A percentile compares a stretch with the other conserved stretches of the same genome.
phyloP scores from a whole-genome alignment of 2,797 vertebrate genomes.

The Artibeus jamaicensis region DNA sequence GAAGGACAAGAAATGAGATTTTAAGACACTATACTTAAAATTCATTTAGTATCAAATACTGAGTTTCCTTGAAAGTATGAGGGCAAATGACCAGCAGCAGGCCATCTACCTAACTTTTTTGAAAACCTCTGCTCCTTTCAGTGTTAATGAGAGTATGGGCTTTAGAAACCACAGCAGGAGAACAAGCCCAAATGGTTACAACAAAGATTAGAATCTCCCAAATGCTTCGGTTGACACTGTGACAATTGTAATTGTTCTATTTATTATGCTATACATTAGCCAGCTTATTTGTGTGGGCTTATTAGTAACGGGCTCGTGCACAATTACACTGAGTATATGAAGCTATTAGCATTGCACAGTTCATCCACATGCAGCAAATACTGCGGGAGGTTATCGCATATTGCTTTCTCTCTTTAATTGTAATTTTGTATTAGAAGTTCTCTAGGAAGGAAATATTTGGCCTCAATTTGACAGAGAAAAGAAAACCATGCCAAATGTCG shows the following conservation, averaged over 20 bases:
- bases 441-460: conserved; percentile 44
- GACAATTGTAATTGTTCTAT: conserved; percentile 55
- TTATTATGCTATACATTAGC: not conserved
- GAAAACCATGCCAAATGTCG: conserved; percentile 4
- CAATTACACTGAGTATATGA: not conserved
- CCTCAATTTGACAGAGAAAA: conserved; percentile 26
- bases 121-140: not conserved
- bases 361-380: conserved; percentile 6
- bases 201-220: conserved; percentile 49
- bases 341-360: not conserved
- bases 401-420: conserved; percentile 60
- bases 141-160: not conserved
- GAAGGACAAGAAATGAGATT: not conserved
- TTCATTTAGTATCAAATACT: not conserved
- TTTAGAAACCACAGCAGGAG: conserved; percentile 6
- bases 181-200: conserved; percentile 29
- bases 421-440: conserved; percentile 44
- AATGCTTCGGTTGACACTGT: conserved; percentile 41
- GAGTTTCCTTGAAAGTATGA: not conserved
- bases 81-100: not conserved
- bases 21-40: not conserved
- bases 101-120: not conserved
- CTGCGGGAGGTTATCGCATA: conserved; percentile 6
- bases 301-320: conserved; percentile 32
- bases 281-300: not conserved